Evolutionary conservation across 1,140 invertebrate species (phyloP), one percentile per base, ranked within the genome.

Genomic region (Elymnias hypermnestra): DNA sequence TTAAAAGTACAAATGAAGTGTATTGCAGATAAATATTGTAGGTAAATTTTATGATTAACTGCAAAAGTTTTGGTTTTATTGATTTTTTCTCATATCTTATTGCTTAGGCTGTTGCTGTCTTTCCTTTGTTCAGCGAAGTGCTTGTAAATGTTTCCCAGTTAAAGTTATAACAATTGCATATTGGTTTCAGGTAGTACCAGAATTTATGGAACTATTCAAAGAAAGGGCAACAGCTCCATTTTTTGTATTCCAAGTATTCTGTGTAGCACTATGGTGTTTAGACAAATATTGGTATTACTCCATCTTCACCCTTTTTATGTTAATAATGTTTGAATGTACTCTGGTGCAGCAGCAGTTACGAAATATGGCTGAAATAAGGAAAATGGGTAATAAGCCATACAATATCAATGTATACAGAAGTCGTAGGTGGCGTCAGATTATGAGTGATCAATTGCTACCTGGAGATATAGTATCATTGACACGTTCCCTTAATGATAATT

Each of bases 311-410:
- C 89, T 99, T 1, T 89, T 98, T 31, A 99, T 99, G 98, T 89
- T 99, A 22, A 91, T 99, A 13, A 92, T 97, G 57, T 99, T 99
- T 83, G 98, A 99, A 79, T 98, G 96, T 55, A 99, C 97, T 3
- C 89, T 99, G 15, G 98, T 99, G 0, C 97, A 99, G 66, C 98
- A 99, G 72, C 98, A 99, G 73, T 71, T 99, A 3, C 88, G 95
- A 57, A 99, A 99, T 78, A 98, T 99, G 96, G 92, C 96, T n/a
- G 97, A 99, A 87, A 99, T 99, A 57, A 89, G 98, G n/a, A 97
- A 98, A 87, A 99, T 99, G 98, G 98, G 98, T 9, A 99, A 98
- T 61, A 98, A 98, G 85, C 96, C 97, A 0, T 98, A 98, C 72
- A 89, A 91, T 46, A 94, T 99, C 55, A 92, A 97, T 90, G 97